Conservation (phyloP, 2,113 vertebrate species). For the Nyctereutes procyonoides region DNA sequence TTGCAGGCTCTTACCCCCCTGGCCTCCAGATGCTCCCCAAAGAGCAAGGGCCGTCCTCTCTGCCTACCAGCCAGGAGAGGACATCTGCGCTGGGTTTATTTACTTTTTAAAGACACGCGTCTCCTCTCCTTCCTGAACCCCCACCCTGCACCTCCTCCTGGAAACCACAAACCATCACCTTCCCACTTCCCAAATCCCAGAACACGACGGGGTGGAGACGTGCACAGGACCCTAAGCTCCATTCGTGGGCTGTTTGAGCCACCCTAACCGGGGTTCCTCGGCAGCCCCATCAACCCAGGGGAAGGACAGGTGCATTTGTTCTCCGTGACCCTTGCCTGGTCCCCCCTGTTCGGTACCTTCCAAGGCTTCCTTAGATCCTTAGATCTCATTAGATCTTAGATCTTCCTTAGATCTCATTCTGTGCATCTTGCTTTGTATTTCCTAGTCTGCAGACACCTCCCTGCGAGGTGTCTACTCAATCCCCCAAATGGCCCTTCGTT, state of each 20-base stretch:
- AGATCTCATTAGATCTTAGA: no score
- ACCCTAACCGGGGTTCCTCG: slow-evolving; percentile 28
- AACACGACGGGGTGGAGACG: not conserved
- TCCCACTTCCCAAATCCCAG: not conserved
- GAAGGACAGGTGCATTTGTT: slow-evolving; percentile 14
- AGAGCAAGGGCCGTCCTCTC: not conserved
- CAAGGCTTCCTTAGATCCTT: not conserved
- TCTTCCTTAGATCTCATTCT: not conserved
- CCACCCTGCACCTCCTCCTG: not conserved
- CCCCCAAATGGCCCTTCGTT: not conserved
- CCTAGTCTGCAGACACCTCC: not conserved
- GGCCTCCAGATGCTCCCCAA: slow-evolving; percentile 36
- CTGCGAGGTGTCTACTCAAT: not conserved
- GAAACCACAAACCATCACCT: not conserved
- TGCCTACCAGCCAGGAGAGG: not conserved
- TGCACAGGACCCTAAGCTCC: not conserved
- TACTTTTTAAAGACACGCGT: not conserved
- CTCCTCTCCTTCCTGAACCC: slow-evolving; percentile 27
- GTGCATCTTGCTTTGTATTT: not conserved
- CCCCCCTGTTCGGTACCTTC: not conserved
- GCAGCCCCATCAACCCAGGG: not conserved
- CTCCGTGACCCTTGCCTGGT: not conserved
- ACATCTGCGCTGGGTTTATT: slow-evolving; percentile 1
- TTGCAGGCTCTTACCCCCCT: not conserved
- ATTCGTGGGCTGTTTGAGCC: not conserved